phyloP scores from a whole-genome alignment of 2,113 vertebrate species.

The Chelonoidis abingdonii region DNA sequence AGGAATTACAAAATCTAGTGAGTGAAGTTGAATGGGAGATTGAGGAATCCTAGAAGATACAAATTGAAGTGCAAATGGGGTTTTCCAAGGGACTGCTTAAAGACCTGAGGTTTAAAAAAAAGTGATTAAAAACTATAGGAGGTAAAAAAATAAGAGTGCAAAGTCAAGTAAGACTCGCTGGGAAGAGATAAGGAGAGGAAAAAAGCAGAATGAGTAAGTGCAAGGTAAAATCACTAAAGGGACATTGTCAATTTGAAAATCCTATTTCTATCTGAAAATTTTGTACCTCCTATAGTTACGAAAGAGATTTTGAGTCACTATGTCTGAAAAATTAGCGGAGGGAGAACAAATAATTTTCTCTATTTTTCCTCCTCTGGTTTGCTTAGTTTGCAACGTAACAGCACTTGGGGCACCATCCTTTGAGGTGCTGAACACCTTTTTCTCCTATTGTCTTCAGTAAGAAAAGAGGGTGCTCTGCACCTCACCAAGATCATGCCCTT shows the following conservation, averaged over 20 bases:
- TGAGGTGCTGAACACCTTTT: background rate
- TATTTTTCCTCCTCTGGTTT: background rate
- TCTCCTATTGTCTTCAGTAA: background rate
- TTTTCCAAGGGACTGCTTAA: background rate
- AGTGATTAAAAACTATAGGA: background rate
- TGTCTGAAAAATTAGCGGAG: background rate
- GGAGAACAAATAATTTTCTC: background rate
- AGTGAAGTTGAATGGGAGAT: background rate
- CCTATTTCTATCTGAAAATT: background rate
- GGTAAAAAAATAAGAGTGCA: background rate
- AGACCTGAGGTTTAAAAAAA: background rate
- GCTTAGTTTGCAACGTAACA: slow-evolving; percentile 5
- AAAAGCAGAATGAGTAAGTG: background rate
- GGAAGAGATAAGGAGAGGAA: background rate
- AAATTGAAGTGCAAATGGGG: background rate
- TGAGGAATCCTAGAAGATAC: background rate
- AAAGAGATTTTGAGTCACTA: background rate
- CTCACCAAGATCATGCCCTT: background rate
- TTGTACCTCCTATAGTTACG: background rate
- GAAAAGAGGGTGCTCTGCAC: background rate
- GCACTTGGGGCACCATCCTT: background rate
- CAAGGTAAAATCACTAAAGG: background rate
- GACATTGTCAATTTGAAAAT: background rate
- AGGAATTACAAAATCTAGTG: background rate
- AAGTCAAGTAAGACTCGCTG: background rate